A percentile compares a stretch with the other conserved stretches of the same genome.
These are phyloP conservation scores for Intellagama lesueurii DNA, from an alignment of 2,797 vertebrate species.

Conservation along the genomic window DNA sequence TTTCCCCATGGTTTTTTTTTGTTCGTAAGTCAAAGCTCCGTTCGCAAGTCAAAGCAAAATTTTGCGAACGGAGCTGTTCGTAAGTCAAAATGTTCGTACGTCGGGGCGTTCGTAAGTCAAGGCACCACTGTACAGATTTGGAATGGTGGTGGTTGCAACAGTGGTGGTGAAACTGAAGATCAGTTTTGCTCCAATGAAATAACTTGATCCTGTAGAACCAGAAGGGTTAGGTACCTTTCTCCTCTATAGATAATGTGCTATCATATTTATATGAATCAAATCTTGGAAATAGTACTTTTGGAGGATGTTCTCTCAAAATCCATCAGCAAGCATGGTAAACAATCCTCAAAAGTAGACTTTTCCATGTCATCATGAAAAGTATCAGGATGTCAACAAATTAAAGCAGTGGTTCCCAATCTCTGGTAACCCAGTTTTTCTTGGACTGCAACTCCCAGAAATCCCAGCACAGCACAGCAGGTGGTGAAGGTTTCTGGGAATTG, in stretches of 20 bases:
- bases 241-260: neutral
- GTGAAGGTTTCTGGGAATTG: neutral
- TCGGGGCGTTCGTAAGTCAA: too few species aligned
- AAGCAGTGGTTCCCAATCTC: too few species aligned
- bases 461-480: neutral
- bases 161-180: neutral
- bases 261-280: neutral
- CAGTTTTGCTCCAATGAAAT: neutral
- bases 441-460: neutral
- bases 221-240: neutral
- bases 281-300: too few species aligned
- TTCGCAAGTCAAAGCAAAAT: too few species aligned
- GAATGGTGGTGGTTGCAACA: neutral
- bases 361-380: neutral
- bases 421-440: neutral
- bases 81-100: too few species aligned
- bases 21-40: too few species aligned
- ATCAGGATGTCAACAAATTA: neutral
- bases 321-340: too few species aligned
- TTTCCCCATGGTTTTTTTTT: too few species aligned
- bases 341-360: too few species aligned
- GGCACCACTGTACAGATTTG: too few species aligned
- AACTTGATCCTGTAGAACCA: neutral
- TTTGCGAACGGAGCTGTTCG: too few species aligned
- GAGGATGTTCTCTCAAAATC: too few species aligned